phyloP scores from a whole-genome alignment of 2,888 invertebrate genomes.

The Yponomeuta evonymella region DNA sequence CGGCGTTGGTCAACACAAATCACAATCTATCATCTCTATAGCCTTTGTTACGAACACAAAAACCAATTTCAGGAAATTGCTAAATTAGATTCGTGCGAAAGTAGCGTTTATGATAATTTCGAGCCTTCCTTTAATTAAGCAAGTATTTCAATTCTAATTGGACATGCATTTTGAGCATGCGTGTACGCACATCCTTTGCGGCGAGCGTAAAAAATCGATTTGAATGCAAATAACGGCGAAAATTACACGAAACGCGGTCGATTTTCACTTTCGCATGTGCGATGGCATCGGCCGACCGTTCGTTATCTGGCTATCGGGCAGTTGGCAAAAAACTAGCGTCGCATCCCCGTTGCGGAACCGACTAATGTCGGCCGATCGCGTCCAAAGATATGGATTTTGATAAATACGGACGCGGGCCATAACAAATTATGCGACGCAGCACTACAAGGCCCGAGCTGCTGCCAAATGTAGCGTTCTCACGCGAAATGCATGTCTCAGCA shows the following conservation, averaged over 20 bases:
- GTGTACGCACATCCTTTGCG: slow-evolving; percentile 53
- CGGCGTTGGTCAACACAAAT: slow-evolving; percentile 14
- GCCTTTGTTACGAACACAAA: slow-evolving; percentile 15
- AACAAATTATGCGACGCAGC: slow-evolving; percentile 37
- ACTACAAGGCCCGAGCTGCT: slow-evolving; percentile 29
- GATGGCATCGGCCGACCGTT: slow-evolving; percentile 57
- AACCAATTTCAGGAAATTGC: slow-evolving; percentile 19
- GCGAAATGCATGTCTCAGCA: slow-evolving; percentile 29
- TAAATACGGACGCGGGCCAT: slow-evolving; percentile 34
- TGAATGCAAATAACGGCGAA: slow-evolving; percentile 60
- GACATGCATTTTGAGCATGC: slow-evolving; percentile 56
- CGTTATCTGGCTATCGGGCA: slow-evolving; percentile 41
- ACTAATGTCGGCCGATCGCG: not conserved
- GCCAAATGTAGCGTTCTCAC: slow-evolving; percentile 37
- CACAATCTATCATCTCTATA: slow-evolving; percentile 16
- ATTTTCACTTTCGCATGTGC: slow-evolving; percentile 50
- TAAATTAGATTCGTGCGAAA: slow-evolving; percentile 23
- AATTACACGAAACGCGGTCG: slow-evolving; percentile 47
- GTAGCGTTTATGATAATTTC: slow-evolving; percentile 26
- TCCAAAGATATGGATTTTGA: slow-evolving; percentile 32
- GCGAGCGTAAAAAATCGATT: slow-evolving; percentile 52
- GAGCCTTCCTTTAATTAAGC: slow-evolving; percentile 15
- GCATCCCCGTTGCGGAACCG: slow-evolving; percentile 39
- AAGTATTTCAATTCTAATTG: slow-evolving; percentile 43
- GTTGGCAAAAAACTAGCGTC: slow-evolving; percentile 56